phyloP scores from a whole-genome alignment of 1,140 invertebrate species.

The Pseudomyrmex pallidus region DNA sequence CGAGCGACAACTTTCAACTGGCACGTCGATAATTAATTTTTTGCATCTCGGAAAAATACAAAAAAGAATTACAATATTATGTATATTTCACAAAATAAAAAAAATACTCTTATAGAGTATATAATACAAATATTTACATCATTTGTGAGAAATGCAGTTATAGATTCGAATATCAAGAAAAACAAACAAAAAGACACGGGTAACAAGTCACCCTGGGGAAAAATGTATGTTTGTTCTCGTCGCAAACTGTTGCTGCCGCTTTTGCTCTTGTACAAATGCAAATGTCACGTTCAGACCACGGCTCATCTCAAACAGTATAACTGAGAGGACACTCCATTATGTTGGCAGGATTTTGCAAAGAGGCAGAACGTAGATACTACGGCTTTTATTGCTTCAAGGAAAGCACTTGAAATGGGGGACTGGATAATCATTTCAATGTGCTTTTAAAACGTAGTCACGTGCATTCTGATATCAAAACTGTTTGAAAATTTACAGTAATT shows the following conservation, averaged over 20 bases:
- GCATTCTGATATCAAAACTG: constrained; percentile 36
- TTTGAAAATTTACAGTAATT: neutral
- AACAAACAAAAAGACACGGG: constrained; percentile 27
- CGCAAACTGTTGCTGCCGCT: constrained; percentile 61
- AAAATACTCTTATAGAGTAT: too few relatives aligned
- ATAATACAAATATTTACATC: neutral
- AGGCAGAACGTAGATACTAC: constrained; percentile 4
- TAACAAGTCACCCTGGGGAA: constrained; percentile 51
- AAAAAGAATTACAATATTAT: neutral
- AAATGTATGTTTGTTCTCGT: constrained; percentile 42
- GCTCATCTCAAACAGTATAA: constrained; percentile 49
- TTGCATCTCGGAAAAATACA: neutral
- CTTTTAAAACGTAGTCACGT: constrained; percentile 27
- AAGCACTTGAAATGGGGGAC: constrained; percentile 37
- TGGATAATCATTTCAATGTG: constrained; percentile 55
- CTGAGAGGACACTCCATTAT: constrained; percentile 58
- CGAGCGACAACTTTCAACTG: neutral
- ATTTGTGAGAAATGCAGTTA: constrained; percentile 10
- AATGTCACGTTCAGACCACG: constrained; percentile 61
- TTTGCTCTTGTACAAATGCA: constrained; percentile 62
- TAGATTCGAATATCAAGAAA: constrained; percentile 16
- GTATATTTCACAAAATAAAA: too few relatives aligned
- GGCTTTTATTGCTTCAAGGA: constrained; percentile 52
- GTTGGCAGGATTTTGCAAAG: constrained; percentile 37
- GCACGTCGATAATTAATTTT: constrained; percentile 4